phyloP scores from a whole-genome alignment of 2,888 invertebrate genomes.

The Hymenopus coronatus region DNA sequence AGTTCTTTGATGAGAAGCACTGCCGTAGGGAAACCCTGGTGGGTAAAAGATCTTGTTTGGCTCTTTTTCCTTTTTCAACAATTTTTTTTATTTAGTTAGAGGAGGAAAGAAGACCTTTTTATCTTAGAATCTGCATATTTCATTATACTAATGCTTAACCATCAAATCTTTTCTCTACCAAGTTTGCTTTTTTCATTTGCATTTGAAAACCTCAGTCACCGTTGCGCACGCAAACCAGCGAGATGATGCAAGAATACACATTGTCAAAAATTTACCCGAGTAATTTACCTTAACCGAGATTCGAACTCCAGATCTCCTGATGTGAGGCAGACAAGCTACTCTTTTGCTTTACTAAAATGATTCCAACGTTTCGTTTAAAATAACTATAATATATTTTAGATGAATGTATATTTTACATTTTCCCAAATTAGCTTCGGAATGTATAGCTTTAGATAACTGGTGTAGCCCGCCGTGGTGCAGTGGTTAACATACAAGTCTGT shows the following conservation, averaged over 20 bases:
- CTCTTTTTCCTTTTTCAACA: background rate
- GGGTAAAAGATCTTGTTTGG: background rate
- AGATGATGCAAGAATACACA: background rate
- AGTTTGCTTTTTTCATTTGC: background rate
- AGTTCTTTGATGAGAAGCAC: constrained; percentile 16
- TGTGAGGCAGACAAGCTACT: too few relatives aligned
- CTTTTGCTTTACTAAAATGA: too few relatives aligned
- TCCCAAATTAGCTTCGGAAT: too few relatives aligned
- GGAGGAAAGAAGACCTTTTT: background rate
- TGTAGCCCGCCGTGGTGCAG: too few relatives aligned
- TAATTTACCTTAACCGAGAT: too few relatives aligned
- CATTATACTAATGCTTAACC: constrained; percentile 23
- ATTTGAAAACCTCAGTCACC: background rate
- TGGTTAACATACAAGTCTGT: too few relatives aligned
- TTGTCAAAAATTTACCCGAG: too few relatives aligned
- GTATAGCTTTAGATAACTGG: too few relatives aligned
- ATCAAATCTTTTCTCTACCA: background rate
- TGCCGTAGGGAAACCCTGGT: constrained; percentile 1
- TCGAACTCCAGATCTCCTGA: too few relatives aligned
- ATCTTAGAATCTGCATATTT: constrained; percentile 30
- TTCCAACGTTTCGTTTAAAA: too few relatives aligned
- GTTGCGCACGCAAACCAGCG: background rate
- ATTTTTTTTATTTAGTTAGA: background rate
- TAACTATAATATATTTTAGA: too few relatives aligned
- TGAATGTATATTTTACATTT: too few relatives aligned